Evolutionary conservation across 2,113 vertebrate species (phyloP).

Genomic region (Vulpes ferrilata): DNA sequence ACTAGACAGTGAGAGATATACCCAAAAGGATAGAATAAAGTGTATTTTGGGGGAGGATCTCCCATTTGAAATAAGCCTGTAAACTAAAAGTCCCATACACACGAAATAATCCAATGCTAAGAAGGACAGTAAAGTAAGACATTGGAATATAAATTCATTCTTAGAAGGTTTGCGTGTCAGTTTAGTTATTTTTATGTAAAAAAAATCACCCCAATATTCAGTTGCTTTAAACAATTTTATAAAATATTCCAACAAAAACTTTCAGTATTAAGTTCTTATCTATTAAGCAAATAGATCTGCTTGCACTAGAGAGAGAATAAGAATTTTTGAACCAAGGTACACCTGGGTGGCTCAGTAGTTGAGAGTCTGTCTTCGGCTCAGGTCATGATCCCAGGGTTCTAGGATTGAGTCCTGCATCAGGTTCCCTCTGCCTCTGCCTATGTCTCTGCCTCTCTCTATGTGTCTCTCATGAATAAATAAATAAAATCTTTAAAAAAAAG

Average conservation of each 20-base stretch:
- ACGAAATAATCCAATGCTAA: conserved; percentile 3
- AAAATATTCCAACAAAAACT: not conserved
- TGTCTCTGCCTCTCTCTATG: no score
- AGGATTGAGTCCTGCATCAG: no score
- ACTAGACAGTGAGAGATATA: not conserved
- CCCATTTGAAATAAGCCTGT: not conserved
- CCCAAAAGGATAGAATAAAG: not conserved
- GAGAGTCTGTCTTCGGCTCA: no score
- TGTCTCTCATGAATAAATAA: no score
- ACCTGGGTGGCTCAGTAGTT: no score
- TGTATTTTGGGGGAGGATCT: not conserved
- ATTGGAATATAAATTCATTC: not conserved
- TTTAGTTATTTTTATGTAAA: not conserved
- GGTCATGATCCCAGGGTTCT: no score
- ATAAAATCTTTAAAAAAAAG: not conserved
- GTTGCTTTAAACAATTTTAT: not conserved
- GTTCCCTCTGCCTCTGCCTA: no score
- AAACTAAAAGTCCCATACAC: not conserved
- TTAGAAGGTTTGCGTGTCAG: not conserved
- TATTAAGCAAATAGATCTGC: not conserved
- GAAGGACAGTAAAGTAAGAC: not conserved
- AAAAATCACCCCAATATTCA: not conserved
- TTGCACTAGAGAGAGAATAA: not conserved
- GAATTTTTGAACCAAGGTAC: not conserved
- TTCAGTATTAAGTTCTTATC: not conserved